Evolutionary conservation across 2,113 vertebrate genomes (phyloP).

Genomic region (Protomyctophum bolini): DNA sequence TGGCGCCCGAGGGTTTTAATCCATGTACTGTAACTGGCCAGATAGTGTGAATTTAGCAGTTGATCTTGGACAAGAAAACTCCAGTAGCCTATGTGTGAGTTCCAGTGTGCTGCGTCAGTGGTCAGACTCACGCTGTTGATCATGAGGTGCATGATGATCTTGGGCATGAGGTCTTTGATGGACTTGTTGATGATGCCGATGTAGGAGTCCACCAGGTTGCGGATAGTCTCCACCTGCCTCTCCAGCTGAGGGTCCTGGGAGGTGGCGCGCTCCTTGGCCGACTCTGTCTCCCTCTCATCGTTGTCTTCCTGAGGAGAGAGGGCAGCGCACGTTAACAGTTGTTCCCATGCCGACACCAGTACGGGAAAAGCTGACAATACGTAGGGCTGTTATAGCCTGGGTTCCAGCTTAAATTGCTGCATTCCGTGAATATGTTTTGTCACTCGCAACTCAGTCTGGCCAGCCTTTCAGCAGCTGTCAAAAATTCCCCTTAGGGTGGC

Average conservation of each 20-base stretch:
- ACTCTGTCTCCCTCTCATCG: slow-evolving; percentile 86
- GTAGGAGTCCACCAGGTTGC: slow-evolving; percentile 96
- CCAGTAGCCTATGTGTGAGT: no score
- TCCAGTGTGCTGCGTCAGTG: background rate
- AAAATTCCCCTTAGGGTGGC: no score
- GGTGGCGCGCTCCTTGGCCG: slow-evolving; percentile 72
- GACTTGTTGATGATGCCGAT: slow-evolving; percentile 95
- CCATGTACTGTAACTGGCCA: no score
- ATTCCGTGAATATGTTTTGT: no score
- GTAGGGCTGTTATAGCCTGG: background rate
- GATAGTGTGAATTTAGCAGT: no score
- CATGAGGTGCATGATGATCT: slow-evolving; percentile 99
- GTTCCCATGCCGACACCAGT: slow-evolving; percentile 6
- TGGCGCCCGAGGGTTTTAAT: no score
- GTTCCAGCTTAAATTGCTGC: no score
- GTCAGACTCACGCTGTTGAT: slow-evolving; percentile 90
- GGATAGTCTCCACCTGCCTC: slow-evolving; percentile 95
- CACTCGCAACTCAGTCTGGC: no score
- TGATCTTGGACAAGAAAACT: no score
- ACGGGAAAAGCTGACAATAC: background rate
- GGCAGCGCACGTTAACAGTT: background rate
- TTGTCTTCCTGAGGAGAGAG: slow-evolving; percentile 78
- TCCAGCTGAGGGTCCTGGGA: slow-evolving; percentile 98
- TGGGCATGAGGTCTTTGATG: slow-evolving; percentile 96
- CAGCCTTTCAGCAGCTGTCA: no score